Percentiles rank a stretch among this genome's conserved stretches.
Evolutionary conservation across 92 coral and sea anemone genomes (phyloP).

Genomic region (Bergia puertoricense): DNA sequence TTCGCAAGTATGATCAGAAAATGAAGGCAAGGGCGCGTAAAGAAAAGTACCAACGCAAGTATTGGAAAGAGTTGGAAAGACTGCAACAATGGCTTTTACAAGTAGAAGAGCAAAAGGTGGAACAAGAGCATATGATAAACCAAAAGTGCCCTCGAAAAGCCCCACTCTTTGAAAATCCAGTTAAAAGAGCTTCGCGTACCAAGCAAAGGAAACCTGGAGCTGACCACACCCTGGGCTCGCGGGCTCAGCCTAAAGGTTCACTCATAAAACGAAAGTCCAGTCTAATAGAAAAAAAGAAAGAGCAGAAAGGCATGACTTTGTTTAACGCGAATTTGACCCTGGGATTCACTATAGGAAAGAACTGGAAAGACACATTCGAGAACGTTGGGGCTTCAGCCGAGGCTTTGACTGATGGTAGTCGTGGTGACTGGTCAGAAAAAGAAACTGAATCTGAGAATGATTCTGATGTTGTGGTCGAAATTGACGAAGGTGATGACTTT

Average conservation of each 20-base stretch:
- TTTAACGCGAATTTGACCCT: slow-evolving; percentile 33
- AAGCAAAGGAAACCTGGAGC: not conserved
- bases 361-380: not conserved
- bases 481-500: slow-evolving; percentile 12
- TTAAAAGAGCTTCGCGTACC: slow-evolving; percentile 5
- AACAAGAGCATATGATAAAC: slow-evolving; percentile 49
- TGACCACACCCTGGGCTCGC: not conserved
- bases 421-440: not conserved
- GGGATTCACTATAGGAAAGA: not conserved
- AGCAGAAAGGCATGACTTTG: not conserved
- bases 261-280: slow-evolving; percentile 5
- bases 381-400: not conserved
- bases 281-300: slow-evolving; percentile 13
- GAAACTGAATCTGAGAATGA: not conserved
- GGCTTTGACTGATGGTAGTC: not conserved
- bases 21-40: not conserved
- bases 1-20: not conserved
- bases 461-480: slow-evolving; percentile 31
- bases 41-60: not conserved
- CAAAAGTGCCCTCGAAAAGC: slow-evolving; percentile 20
- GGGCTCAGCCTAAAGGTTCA: not conserved
- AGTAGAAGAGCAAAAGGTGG: slow-evolving; percentile 64
- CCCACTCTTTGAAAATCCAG: slow-evolving; percentile 17
- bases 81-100: slow-evolving; percentile 69
- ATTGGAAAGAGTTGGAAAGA: slow-evolving; percentile 57